A percentile compares a stretch with the other conserved stretches of the same genome.
phyloP scores from a whole-genome alignment of 2,888 invertebrate genomes.

The Pimpla rufipes region DNA sequence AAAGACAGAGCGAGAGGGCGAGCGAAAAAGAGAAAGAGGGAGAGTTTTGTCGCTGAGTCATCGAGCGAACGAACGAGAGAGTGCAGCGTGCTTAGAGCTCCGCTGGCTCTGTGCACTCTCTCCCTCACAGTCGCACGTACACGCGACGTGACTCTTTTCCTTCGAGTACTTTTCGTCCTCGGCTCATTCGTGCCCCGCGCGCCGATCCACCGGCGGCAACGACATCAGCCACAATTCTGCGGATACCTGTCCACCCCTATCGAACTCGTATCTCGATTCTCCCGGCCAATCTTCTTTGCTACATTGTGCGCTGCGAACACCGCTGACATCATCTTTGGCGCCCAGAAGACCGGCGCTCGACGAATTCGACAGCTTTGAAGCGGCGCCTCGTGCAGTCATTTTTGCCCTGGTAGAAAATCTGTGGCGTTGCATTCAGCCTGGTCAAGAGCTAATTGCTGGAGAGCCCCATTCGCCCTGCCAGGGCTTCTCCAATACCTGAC shows the following conservation, averaged over 20 bases:
- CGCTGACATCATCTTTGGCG: no score
- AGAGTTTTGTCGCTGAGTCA: neutral
- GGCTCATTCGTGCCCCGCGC: neutral
- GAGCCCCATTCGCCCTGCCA: no score
- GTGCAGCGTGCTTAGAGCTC: slow-evolving; percentile 4
- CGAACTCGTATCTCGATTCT: slow-evolving; percentile 8
- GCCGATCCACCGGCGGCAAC: slow-evolving; percentile 4
- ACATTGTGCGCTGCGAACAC: neutral
- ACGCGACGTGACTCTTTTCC: slow-evolving; percentile 13
- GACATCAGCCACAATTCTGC: neutral
- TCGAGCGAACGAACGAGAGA: slow-evolving; percentile 21
- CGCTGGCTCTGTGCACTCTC: neutral
- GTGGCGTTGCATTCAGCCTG: no score
- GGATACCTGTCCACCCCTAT: slow-evolving; percentile 2
- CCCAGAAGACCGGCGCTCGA: no score
- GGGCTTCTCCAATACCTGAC: no score
- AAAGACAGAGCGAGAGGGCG: neutral
- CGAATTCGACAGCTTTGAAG: no score
- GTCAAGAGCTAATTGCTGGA: no score
- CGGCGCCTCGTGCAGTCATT: no score
- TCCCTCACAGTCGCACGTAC: neutral
- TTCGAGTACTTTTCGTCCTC: slow-evolving; percentile 9
- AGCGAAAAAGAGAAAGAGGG: neutral
- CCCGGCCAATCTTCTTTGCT: neutral
- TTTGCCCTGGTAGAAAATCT: no score